Conservation (phyloP, 2,797 vertebrate genomes). For the Halcyon leucocephala region DNA sequence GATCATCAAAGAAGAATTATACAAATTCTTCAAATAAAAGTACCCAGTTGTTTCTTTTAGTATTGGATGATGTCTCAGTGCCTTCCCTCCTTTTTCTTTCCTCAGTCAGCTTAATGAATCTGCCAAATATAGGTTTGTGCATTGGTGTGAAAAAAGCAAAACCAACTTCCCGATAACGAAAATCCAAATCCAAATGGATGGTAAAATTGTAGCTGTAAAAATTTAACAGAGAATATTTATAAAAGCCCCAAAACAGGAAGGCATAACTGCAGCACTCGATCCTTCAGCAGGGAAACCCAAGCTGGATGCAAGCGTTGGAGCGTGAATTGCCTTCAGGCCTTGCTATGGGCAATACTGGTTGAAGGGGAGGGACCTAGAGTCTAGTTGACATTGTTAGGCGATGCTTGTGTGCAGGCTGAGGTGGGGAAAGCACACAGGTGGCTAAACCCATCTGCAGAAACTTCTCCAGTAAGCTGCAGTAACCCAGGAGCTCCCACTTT, state of each 20-base stretch:
- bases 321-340: not conserved
- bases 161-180: not conserved
- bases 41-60: not conserved
- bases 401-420: not conserved
- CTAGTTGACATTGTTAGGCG: not conserved
- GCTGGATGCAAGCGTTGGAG: not conserved
- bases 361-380: not conserved
- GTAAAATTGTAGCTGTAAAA: not conserved
- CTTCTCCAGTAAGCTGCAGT: not conserved
- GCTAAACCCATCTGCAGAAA: not conserved
- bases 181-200: not conserved
- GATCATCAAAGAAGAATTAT: not conserved
- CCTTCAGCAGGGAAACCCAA: not conserved
- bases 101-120: not conserved
- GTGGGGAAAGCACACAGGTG: not conserved
- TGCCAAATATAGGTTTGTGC: not conserved
- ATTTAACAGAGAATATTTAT: not conserved
- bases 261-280: not conserved
- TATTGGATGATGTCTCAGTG: not conserved
- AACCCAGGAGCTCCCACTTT: not conserved
- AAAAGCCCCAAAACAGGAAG: not conserved
- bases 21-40: not conserved
- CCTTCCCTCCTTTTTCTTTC: not conserved
- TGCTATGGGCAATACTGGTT: not conserved
- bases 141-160: not conserved